Evolutionary conservation across 1,140 invertebrate species (phyloP).

Genomic region (Ectropis grisescens): DNA sequence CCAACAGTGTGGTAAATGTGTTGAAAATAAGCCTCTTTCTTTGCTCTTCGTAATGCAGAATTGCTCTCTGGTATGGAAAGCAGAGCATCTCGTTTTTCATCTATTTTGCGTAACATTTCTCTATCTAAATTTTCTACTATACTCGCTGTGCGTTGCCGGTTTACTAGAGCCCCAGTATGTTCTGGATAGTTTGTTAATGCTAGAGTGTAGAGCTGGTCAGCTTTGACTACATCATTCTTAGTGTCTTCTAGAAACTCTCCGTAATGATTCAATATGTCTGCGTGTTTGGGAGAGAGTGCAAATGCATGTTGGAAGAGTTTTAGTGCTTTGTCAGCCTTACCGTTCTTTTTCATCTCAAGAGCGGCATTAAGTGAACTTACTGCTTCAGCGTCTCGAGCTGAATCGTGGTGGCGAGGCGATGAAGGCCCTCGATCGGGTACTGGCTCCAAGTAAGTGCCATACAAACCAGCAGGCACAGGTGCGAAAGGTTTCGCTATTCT

Average conservation of each 20-base stretch:
- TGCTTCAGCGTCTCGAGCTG: conserved; percentile 77
- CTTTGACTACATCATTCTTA: conserved; percentile 87
- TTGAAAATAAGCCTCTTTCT: conserved; percentile 94
- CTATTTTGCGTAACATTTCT: conserved; percentile 83
- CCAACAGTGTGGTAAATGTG: conserved; percentile 98
- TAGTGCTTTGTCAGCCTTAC: conserved; percentile 88
- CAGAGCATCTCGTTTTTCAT: conserved; percentile 87
- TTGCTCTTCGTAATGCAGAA: conserved; percentile 85
- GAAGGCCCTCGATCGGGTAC: conserved; percentile 30
- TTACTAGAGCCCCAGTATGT: conserved; percentile 84
- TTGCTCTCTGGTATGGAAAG: conserved; percentile 85
- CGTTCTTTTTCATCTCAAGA: conserved; percentile 83
- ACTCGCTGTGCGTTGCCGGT: conserved; percentile 86
- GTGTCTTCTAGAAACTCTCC: conserved; percentile 94
- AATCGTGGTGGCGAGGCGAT: conserved; percentile 23
- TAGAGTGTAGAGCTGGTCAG: conserved; percentile 88
- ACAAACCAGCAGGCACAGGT: conserved; percentile 50
- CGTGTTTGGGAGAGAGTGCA: conserved; percentile 90
- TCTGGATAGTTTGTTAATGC: conserved; percentile 88
- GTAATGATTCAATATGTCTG: conserved; percentile 92
- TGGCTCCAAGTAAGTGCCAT: conserved; percentile 47
- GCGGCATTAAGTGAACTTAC: conserved; percentile 86
- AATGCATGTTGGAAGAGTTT: conserved; percentile 93
- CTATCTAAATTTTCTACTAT: conserved; percentile 94
- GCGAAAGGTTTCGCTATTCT: conserved; percentile 51